phyloP scores from a whole-genome alignment of 2,113 vertebrate species.

The Mystacornis crossleyi region DNA sequence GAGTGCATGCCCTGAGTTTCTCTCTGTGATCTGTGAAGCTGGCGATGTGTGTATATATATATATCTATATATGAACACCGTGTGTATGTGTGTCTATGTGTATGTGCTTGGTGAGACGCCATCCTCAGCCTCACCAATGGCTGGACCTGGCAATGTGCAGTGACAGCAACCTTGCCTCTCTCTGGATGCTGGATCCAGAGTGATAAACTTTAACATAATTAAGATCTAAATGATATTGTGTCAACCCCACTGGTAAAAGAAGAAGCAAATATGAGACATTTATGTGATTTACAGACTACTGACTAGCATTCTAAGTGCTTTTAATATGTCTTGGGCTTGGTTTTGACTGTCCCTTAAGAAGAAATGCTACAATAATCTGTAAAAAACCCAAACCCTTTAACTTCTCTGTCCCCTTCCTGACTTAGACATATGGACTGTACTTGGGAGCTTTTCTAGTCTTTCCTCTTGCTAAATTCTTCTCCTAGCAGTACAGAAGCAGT shows the following conservation, averaged over 20 bases:
- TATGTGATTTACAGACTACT: not conserved
- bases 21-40: not conserved
- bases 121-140: not conserved
- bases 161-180: not conserved
- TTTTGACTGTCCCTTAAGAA: not conserved
- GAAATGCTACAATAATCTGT: not conserved
- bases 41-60: no score
- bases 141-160: not conserved
- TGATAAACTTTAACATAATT: not conserved
- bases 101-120: not conserved
- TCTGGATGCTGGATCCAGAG: not conserved
- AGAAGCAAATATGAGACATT: not conserved
- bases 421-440: not conserved
- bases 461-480: not conserved
- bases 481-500: not conserved
- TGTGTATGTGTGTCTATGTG: not conserved
- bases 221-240: not conserved
- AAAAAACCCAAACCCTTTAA: not conserved
- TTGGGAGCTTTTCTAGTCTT: not conserved
- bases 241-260: not conserved
- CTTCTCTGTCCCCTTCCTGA: not conserved
- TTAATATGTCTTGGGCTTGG: not conserved
- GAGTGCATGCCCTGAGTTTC: not conserved
- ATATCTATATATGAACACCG: accelerated
- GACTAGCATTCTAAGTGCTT: not conserved